Evolutionary conservation across 2,888 invertebrate genomes (phyloP).

Genomic region (Metalampra italica): DNA sequence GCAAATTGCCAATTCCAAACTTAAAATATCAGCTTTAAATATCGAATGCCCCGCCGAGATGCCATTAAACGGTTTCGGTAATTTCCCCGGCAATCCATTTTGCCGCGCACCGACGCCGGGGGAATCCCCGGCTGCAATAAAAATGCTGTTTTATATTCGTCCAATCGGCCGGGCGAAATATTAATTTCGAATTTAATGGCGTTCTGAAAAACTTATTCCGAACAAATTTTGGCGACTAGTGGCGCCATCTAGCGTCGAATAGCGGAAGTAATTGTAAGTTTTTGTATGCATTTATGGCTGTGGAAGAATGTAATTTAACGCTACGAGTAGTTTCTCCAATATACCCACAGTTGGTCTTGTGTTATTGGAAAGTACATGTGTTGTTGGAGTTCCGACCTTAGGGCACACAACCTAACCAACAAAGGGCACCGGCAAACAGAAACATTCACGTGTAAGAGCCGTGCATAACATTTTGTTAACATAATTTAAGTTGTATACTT

Average conservation of each 20-base stretch:
- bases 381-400: too few relatives aligned
- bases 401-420: too few relatives aligned
- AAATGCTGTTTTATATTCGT: slow-evolving; percentile 29
- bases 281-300: too few relatives aligned
- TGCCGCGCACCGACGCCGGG: slow-evolving; percentile 5
- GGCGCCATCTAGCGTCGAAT: slow-evolving; percentile 62
- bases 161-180: slow-evolving; percentile 17
- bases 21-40: slow-evolving; percentile 1
- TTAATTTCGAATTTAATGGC: slow-evolving; percentile 19
- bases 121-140: slow-evolving; percentile 19
- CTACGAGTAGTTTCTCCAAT: too few relatives aligned
- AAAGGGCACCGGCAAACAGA: too few relatives aligned
- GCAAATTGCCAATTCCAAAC: background rate
- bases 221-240: slow-evolving; percentile 16
- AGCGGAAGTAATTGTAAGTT: slow-evolving; percentile 34
- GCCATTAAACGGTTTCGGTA: slow-evolving; percentile 17
- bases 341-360: too few relatives aligned
- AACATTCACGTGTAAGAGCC: too few relatives aligned
- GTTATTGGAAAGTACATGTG: too few relatives aligned
- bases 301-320: too few relatives aligned
- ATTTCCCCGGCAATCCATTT: slow-evolving; percentile 17
- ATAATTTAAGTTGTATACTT: too few relatives aligned
- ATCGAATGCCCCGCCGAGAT: slow-evolving; percentile 4
- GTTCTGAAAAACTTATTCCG: background rate
- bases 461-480: too few relatives aligned